Conservation (phyloP, 2,888 invertebrate genomes). For the Drosophila mimetica region DNA sequence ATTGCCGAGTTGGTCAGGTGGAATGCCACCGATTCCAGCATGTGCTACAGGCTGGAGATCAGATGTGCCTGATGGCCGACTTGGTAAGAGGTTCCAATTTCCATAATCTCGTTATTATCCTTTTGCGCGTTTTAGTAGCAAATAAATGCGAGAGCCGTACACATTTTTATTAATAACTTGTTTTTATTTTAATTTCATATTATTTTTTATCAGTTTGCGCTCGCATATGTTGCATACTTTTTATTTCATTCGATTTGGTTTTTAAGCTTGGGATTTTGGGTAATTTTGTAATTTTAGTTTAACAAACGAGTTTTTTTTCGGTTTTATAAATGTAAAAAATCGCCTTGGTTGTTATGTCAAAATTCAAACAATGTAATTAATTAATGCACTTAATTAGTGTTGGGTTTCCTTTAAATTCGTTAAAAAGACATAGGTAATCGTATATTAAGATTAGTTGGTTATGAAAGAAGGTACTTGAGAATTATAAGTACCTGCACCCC, state of each 20-base stretch:
- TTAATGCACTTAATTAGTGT: conserved; percentile 70
- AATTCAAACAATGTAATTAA: conserved; percentile 73
- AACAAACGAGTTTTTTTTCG: conserved; percentile 64
- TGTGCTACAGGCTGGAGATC: conserved; percentile 82
- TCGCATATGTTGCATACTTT: conserved; percentile 38
- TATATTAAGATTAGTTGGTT: conserved; percentile 37
- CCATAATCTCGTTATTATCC: conserved; percentile 31
- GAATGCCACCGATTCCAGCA: conserved; percentile 81
- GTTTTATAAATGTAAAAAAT: conserved; percentile 78
- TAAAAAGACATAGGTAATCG: conserved; percentile 67
- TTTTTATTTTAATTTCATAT: conserved; percentile 49
- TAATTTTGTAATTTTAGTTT: conserved; percentile 47
- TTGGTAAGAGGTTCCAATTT: background rate
- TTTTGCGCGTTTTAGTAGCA: conserved; percentile 74
- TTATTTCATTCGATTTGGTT: conserved; percentile 30
- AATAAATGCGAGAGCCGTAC: conserved; percentile 52
- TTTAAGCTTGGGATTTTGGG: conserved; percentile 59
- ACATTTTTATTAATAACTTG: conserved; percentile 38
- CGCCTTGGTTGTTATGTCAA: conserved; percentile 47
- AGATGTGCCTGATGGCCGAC: conserved; percentile 70
- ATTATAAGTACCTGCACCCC: conserved; percentile 49
- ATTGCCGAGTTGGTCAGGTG: conserved; percentile 83
- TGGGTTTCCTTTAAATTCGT: conserved; percentile 66
- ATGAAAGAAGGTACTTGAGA: conserved; percentile 73
- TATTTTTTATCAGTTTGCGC: conserved; percentile 57